Evolutionary conservation across 2,888 invertebrate species (phyloP).

Genomic region (Nesidiocoris tenuis): DNA sequence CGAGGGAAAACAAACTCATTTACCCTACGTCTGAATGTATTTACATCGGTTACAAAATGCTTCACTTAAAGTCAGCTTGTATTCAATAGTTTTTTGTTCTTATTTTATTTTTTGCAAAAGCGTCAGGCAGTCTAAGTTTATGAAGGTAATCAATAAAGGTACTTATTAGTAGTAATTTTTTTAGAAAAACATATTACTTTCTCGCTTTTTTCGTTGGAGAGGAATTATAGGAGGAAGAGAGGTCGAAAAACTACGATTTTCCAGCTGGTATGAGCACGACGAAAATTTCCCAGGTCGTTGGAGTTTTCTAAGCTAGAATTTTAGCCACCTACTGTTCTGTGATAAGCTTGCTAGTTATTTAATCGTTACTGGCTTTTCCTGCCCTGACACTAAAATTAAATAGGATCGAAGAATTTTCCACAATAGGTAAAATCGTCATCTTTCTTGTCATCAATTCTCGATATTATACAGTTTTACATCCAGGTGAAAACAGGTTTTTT

Average conservation of each 20-base stretch:
- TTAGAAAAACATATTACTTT: constrained; percentile 5
- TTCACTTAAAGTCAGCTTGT: background rate
- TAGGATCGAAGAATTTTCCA: background rate
- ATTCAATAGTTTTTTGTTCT: background rate
- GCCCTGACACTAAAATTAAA: background rate
- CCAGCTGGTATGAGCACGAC: background rate
- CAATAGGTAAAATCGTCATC: background rate
- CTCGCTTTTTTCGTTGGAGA: background rate
- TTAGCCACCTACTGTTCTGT: background rate
- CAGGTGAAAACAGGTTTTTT: background rate
- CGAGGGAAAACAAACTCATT: background rate
- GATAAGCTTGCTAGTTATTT: background rate
- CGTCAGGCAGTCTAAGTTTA: constrained; percentile 36
- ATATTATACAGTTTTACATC: background rate
- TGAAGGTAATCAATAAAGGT: constrained; percentile 5
- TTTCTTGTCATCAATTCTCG: background rate
- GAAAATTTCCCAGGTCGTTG: background rate
- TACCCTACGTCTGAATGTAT: background rate
- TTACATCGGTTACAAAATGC: background rate
- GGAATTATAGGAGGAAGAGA: background rate
- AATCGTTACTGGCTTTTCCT: background rate
- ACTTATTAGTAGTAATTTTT: constrained; percentile 15
- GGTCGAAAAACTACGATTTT: background rate
- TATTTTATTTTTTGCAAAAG: constrained; percentile 24
- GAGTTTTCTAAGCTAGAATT: background rate